phyloP scores from a whole-genome alignment of 2,113 vertebrate genomes.

The Brachypteracias leptosomus region DNA sequence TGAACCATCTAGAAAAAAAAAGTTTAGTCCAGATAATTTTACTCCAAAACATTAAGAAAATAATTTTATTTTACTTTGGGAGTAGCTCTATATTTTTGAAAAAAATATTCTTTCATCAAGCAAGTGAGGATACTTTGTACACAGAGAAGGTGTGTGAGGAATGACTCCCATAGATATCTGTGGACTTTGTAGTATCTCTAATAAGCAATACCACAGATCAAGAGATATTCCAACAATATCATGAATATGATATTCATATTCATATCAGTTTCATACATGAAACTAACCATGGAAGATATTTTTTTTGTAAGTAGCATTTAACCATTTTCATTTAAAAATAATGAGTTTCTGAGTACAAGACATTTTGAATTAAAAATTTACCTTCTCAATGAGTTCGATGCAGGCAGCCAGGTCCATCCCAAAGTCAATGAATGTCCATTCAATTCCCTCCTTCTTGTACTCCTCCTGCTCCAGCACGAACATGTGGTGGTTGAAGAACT shows the following conservation, averaged over 20 bases:
- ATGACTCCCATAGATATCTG: neutral
- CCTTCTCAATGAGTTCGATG: constrained; percentile 89
- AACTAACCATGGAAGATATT: neutral
- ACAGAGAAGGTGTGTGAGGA: neutral
- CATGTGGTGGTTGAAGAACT: constrained; percentile 89
- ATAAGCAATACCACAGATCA: neutral
- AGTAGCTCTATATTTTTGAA: neutral
- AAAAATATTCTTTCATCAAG: neutral
- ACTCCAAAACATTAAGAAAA: neutral
- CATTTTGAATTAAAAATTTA: neutral
- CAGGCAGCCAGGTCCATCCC: constrained; percentile 79
- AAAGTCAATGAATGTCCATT: constrained; percentile 55
- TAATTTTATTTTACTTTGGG: neutral
- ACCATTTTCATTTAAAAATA: neutral
- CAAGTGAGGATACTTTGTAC: neutral
- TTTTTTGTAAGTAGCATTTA: neutral
- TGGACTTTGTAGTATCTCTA: neutral
- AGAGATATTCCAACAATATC: neutral
- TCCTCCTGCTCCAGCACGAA: constrained; percentile 72
- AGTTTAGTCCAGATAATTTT: neutral
- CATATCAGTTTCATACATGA: neutral
- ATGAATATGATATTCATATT: no score
- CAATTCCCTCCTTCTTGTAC: constrained; percentile 61
- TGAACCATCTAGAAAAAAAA: neutral
- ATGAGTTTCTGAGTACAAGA: neutral